Conservation (phyloP, 23 tunicate species). For the Oikopleura vanhoeffeni region DNA sequence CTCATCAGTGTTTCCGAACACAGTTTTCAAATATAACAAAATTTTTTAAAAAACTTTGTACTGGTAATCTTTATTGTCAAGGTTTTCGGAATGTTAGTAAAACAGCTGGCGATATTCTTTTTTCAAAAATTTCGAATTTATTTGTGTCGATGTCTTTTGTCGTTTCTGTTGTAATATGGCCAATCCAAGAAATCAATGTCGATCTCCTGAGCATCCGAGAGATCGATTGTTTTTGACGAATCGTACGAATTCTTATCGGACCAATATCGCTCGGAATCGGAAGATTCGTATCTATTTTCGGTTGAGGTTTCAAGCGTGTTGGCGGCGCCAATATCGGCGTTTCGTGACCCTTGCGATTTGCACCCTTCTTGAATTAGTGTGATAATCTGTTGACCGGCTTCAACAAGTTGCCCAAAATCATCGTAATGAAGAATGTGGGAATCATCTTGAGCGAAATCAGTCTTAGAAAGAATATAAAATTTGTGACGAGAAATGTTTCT, state of each 20-base stretch:
- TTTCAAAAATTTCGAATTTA: too few species aligned
- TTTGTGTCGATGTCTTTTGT: not conserved
- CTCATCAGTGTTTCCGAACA: too few species aligned
- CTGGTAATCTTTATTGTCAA: too few species aligned
- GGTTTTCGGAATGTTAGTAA: too few species aligned
- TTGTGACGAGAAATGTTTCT: not conserved
- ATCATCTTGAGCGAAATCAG: conserved; percentile 1
- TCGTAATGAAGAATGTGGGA: not conserved
- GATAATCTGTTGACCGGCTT: conserved; percentile 9
- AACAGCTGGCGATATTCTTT: too few species aligned
- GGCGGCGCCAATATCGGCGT: not conserved
- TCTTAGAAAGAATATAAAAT: not conserved
- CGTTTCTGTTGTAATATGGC: not conserved
- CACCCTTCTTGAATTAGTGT: conserved; percentile 2
- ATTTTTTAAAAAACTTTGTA: too few species aligned
- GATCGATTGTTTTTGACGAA: not conserved
- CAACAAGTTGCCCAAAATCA: not conserved
- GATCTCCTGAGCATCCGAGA: not conserved
- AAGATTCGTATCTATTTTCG: too few species aligned
- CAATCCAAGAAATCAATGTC: not conserved
- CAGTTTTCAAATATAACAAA: too few species aligned
- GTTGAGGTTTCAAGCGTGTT: not conserved
- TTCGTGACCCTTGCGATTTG: not conserved
- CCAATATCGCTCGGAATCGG: not conserved
- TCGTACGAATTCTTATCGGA: not conserved